Percentiles rank a stretch among this genome's conserved stretches.
phyloP scores from a whole-genome alignment of 2,113 vertebrate genomes.

The Turdus rufiventris region DNA sequence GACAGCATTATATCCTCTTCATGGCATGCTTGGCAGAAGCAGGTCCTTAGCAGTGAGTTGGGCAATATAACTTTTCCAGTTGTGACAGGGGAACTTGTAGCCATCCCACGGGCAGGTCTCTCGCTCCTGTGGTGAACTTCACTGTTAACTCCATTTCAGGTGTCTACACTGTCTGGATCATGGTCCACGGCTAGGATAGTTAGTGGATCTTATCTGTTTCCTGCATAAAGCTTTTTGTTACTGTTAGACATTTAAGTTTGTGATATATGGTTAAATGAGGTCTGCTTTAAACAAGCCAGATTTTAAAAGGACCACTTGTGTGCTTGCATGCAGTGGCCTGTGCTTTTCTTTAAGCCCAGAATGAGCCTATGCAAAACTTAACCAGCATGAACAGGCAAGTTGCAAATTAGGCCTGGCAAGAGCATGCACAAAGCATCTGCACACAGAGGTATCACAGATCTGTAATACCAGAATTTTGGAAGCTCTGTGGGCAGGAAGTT shows the following conservation, averaged over 20 bases:
- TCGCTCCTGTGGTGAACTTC: not conserved
- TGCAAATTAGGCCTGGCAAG: constrained; percentile 6
- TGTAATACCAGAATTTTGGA: not conserved
- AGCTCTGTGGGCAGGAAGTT: not conserved
- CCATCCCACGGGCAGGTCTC: not conserved
- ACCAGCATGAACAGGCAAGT: not conserved
- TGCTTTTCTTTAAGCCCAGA: not conserved
- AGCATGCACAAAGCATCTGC: not conserved
- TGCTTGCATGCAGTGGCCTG: not conserved
- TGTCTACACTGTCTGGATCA: not conserved
- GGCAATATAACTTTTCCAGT: not conserved
- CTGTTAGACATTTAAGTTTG: not conserved
- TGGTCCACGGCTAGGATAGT: not conserved
- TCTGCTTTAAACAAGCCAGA: not conserved
- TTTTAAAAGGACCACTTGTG: not conserved
- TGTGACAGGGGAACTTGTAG: not conserved
- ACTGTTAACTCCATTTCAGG: not conserved
- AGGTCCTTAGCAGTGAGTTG: not conserved
- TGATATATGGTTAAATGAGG: not conserved
- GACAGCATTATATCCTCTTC: not conserved
- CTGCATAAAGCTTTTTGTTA: not conserved
- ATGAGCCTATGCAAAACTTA: not conserved
- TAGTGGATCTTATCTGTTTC: not conserved
- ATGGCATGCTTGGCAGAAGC: not conserved
- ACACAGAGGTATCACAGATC: not conserved